Evolutionary conservation across 2,888 invertebrate species (phyloP), one percentile per base, ranked within the genome.

Genomic region (Cordilura impudica): DNA sequence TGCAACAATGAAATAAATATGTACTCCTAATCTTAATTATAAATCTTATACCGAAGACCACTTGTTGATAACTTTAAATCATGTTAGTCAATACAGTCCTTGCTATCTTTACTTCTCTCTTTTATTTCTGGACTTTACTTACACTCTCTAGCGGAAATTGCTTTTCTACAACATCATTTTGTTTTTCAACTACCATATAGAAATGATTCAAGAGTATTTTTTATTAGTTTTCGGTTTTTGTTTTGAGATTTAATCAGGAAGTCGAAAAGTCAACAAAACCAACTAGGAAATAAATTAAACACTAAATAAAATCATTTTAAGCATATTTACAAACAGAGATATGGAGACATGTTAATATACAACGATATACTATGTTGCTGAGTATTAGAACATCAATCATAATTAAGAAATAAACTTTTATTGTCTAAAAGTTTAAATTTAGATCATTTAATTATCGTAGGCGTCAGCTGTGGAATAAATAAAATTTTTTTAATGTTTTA

Each of bases 221-320:
- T 58, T 69, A 58, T 58, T 58, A 21, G 45, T 56, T 56, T 69
- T 56, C 4, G 58, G 58, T 69, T 35, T 65, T 63, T 43, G 43
- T 56, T 75, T 72, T 65, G 61, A 71, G 72, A 72, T 80, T 80
- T 69, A 72, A 80, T 65, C 75, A 65, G 80, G 72, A 80, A 67
- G 53, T 66, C n/a, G n/a, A n/a, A n/a, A n/a, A n/a, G 58, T 51
- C 67, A 67, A 31, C 14, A 45, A 29, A 65, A 54, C 5, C 29
- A 45, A 47, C 43, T 2, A 10, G 19, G 16, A 23, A n/a, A 65
- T 26, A 66, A 66, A 19, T 23, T 4, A 7, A 14, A 53, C 21
- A 53, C n/a, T n/a, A 16, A 1, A 47, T 19, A 47, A 47, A 43
- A 16, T 43, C 10, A 10, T 18, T 16, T 47, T 10, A 18, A 19